Evolutionary conservation across 2,797 vertebrate species (phyloP).

Genomic region (Urocyon cinereoargenteus): DNA sequence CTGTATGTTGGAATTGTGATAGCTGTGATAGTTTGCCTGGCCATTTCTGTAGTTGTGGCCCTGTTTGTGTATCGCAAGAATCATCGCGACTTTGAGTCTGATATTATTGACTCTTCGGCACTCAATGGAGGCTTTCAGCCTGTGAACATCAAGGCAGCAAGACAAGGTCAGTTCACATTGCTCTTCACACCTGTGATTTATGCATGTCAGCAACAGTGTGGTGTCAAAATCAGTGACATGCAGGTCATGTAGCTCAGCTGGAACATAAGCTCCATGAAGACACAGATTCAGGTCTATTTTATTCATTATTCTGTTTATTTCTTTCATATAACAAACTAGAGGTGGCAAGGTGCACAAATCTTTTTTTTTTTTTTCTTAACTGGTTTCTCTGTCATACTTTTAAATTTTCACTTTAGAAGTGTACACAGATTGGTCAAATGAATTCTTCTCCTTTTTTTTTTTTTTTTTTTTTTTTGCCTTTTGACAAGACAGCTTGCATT

Average conservation of each 20-base stretch:
- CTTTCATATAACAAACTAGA: neutral
- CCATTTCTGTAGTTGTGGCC: slow-evolving; percentile 94
- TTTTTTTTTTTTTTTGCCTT: neutral
- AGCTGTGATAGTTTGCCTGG: slow-evolving; percentile 96
- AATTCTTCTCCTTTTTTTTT: neutral
- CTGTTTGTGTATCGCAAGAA: slow-evolving; percentile 97
- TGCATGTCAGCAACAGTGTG: neutral
- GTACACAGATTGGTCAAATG: neutral
- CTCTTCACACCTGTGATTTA: neutral
- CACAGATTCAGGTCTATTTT: neutral
- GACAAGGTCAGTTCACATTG: slow-evolving; percentile 92
- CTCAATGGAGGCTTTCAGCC: slow-evolving; percentile 97
- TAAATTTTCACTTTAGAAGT: slow-evolving; percentile 33
- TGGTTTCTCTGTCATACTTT: neutral
- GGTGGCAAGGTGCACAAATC: neutral
- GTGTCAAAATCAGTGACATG: neutral
- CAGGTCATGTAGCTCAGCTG: neutral
- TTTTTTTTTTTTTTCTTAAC: neutral
- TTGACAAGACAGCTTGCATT: neutral
- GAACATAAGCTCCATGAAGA: neutral
- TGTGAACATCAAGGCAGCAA: slow-evolving; percentile 96
- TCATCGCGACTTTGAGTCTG: slow-evolving; percentile 96
- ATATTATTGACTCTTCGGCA: slow-evolving; percentile 96
- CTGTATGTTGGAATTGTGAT: slow-evolving; percentile 96
- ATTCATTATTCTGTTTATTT: neutral